Conservation (phyloP, 2,888 invertebrate genomes). For the Drosophila subquinaria region DNA sequence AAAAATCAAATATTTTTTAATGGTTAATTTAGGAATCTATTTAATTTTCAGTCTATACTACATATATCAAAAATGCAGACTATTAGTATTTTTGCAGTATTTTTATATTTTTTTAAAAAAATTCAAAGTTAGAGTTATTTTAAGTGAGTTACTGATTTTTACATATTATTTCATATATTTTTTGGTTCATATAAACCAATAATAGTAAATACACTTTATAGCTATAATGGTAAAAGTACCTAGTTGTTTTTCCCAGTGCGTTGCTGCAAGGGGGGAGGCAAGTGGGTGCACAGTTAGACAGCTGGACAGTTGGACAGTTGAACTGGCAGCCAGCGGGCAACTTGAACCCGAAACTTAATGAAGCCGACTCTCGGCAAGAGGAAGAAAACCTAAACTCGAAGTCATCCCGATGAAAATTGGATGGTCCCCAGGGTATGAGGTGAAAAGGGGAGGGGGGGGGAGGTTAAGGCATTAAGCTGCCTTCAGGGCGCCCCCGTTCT, state of each 20-base stretch:
- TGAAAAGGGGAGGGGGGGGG: neutral
- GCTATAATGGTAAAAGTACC: too few relatives aligned
- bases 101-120: too few relatives aligned
- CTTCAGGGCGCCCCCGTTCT: conserved; percentile 17
- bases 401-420: neutral
- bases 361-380: conserved; percentile 47
- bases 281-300: conserved; percentile 14
- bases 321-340: conserved; percentile 72
- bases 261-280: neutral
- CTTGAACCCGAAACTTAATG: conserved; percentile 76
- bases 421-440: neutral
- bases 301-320: conserved; percentile 64
- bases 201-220: too few relatives aligned
- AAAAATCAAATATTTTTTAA: too few relatives aligned
- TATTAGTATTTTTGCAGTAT: too few relatives aligned
- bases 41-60: too few relatives aligned
- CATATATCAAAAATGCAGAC: too few relatives aligned
- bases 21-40: too few relatives aligned
- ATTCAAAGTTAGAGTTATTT: too few relatives aligned
- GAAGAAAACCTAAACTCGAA: conserved; percentile 24
- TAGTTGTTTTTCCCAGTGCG: neutral
- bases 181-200: too few relatives aligned
- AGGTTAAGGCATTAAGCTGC: conserved; percentile 33
- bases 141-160: too few relatives aligned
- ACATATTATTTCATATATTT: too few relatives aligned